Conservation (phyloP, 1,140 invertebrate species). For the Cydia fagiglandana region DNA sequence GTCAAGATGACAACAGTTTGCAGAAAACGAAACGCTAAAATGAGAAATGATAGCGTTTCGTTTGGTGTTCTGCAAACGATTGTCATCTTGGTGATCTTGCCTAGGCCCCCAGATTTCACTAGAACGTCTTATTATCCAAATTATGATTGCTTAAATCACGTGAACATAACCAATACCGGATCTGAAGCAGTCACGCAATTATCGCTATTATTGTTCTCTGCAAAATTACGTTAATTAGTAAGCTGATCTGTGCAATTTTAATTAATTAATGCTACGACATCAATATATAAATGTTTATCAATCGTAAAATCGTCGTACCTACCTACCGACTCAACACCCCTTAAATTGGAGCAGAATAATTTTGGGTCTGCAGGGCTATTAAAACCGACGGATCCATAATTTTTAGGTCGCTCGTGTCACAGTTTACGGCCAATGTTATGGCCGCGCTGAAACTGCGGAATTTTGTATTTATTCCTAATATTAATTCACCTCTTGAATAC, state of each 20-base stretch:
- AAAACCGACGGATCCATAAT: constrained; percentile 17
- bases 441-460: neutral
- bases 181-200: no score
- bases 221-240: no score
- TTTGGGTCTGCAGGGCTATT: constrained; percentile 29
- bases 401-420: constrained; percentile 25
- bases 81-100: no score
- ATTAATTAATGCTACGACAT: neutral
- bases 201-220: no score
- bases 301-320: constrained; percentile 11
- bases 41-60: no score
- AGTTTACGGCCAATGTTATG: constrained; percentile 12
- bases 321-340: neutral
- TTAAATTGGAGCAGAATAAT: constrained; percentile 26
- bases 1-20: no score
- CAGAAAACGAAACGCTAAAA: no score
- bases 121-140: no score
- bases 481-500: neutral
- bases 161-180: no score
- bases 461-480: neutral
- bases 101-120: no score
- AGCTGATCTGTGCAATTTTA: neutral
- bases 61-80: no score
- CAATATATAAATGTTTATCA: neutral
- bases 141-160: no score